Evolutionary conservation across 2,888 invertebrate species (phyloP).

Genomic region (Xylota segnis): DNA sequence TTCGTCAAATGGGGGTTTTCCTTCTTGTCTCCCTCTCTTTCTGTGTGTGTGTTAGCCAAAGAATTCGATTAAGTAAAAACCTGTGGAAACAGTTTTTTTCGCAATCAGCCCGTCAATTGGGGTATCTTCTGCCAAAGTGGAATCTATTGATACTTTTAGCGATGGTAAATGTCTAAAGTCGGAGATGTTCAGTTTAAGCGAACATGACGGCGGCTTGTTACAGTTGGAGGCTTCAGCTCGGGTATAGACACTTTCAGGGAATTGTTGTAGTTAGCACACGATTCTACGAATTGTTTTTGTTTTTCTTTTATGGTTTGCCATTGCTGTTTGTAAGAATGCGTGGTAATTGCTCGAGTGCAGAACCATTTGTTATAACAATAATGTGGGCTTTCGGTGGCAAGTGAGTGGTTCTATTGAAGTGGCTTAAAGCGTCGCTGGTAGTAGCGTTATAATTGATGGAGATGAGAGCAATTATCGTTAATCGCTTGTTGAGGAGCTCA

Average conservation of each 20-base stretch:
- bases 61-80: slow-evolving; percentile 51
- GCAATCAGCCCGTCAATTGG: slow-evolving; percentile 50
- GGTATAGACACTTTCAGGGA: background rate
- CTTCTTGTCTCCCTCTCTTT: background rate
- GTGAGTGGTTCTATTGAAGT: slow-evolving; percentile 51
- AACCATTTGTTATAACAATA: slow-evolving; percentile 57
- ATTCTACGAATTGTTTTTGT: background rate
- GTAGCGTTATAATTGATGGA: slow-evolving; percentile 48
- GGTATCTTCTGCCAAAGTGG: slow-evolving; percentile 45
- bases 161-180: slow-evolving; percentile 15
- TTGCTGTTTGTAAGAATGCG: slow-evolving; percentile 34
- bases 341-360: slow-evolving; percentile 43
- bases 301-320: background rate
- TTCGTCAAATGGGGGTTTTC: slow-evolving; percentile 36
- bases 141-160: slow-evolving; percentile 30
- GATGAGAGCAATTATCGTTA: slow-evolving; percentile 53
- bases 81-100: slow-evolving; percentile 44
- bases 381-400: slow-evolving; percentile 32
- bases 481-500: slow-evolving; percentile 52
- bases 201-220: slow-evolving; percentile 47
- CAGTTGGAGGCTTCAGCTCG: slow-evolving; percentile 6
- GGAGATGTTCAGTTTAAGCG: slow-evolving; percentile 24
- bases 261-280: background rate
- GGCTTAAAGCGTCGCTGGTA: slow-evolving; percentile 2
- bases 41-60: slow-evolving; percentile 3